phyloP scores from a whole-genome alignment of 2,113 vertebrate species.

The Tachysurus vachellii region DNA sequence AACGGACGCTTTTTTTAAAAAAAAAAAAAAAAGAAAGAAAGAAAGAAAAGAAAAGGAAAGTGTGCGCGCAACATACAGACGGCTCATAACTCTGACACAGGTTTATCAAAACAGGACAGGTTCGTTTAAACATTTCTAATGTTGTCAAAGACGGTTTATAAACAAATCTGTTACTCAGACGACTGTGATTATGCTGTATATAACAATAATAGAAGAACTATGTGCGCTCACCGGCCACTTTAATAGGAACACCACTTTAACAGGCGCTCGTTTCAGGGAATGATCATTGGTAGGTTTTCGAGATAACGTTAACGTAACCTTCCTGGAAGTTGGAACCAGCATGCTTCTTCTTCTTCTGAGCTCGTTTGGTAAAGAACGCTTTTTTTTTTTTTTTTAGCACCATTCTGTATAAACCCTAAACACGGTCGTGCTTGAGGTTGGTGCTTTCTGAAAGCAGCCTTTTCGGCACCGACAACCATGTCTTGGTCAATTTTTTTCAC shows the following conservation, averaged over 20 bases:
- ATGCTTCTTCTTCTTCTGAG: background rate
- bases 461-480: background rate
- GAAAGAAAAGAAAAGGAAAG: too few species aligned
- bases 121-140: conserved; percentile 63
- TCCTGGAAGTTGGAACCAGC: background rate
- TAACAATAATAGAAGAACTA: background rate
- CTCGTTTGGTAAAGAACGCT: background rate
- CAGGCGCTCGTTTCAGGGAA: background rate
- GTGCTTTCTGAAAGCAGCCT: background rate
- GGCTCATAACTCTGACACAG: conserved; percentile 26
- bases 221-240: background rate
- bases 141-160: conserved; percentile 48
- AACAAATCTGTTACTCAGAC: conserved; percentile 42
- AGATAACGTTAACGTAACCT: background rate
- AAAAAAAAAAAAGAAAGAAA: background rate
- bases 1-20: background rate
- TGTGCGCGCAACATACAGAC: conserved; percentile 3
- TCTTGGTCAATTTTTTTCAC: background rate
- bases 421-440: background rate
- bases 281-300: background rate
- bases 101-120: conserved; percentile 49
- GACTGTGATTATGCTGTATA: background rate
- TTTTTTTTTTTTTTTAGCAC: background rate
- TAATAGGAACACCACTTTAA: background rate
- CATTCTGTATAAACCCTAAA: background rate